These are phyloP conservation scores for Lithophane leautieri DNA, from an alignment of 2,888 invertebrate genomes.

Conservation along the genomic window DNA sequence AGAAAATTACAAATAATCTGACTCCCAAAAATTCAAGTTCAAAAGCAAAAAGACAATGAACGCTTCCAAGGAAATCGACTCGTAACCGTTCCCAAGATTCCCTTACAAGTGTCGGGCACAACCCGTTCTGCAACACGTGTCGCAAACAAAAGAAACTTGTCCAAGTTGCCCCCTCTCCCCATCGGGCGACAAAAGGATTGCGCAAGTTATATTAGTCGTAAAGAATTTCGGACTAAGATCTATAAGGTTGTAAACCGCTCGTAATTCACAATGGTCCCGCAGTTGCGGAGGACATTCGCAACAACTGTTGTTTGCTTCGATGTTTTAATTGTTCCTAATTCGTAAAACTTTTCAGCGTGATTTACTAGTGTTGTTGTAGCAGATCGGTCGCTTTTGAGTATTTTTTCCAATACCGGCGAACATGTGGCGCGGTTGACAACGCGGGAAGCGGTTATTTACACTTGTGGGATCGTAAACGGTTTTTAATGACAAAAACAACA, in stretches of 20 bases:
- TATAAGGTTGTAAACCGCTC: slow-evolving; percentile 87
- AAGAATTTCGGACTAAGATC: slow-evolving; percentile 89
- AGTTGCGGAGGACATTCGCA: slow-evolving; percentile 88
- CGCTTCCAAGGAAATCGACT: slow-evolving; percentile 80
- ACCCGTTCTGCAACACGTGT: slow-evolving; percentile 90
- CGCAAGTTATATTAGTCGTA: slow-evolving; percentile 89
- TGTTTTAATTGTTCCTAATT: slow-evolving; percentile 90
- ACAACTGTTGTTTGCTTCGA: slow-evolving; percentile 90
- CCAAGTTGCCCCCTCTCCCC: slow-evolving; percentile 77
- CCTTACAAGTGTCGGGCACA: slow-evolving; percentile 86
- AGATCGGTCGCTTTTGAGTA: slow-evolving; percentile 77
- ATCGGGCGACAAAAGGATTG: slow-evolving; percentile 88
- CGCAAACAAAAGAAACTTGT: slow-evolving; percentile 88
- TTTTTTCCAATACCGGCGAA: slow-evolving; percentile 70
- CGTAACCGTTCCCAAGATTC: slow-evolving; percentile 79
- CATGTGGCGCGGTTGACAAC: slow-evolving; percentile 73
- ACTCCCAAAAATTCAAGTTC: slow-evolving; percentile 71
- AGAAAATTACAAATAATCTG: slow-evolving; percentile 76
- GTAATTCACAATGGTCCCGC: slow-evolving; percentile 88
- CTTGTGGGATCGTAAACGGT: slow-evolving; percentile 78
- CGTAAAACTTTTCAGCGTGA: slow-evolving; percentile 87
- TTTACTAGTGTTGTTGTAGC: slow-evolving; percentile 86
- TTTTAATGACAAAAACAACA: slow-evolving; percentile 76
- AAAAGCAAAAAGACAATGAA: slow-evolving; percentile 76
- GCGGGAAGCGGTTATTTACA: slow-evolving; percentile 77